A percentile compares a stretch with the other conserved stretches of the same genome.
Conservation (phyloP, 2,888 invertebrate species). For the Meghimatium bilineatum region DNA sequence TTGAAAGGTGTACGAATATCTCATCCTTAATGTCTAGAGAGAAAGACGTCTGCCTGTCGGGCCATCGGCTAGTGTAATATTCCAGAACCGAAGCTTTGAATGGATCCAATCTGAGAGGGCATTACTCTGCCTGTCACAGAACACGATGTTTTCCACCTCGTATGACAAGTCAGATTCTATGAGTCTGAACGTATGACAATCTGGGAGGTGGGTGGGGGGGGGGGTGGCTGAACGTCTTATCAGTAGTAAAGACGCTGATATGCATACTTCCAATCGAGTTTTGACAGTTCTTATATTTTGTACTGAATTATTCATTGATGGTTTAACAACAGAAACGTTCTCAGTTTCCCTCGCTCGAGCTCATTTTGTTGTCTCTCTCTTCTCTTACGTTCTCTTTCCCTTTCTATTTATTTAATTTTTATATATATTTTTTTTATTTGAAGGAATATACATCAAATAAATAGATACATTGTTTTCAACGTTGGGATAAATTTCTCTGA, state of each 20-base stretch:
- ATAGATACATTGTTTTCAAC: too few relatives aligned
- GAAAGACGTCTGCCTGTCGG: background rate
- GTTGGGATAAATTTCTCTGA: too few relatives aligned
- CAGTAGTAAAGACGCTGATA: conserved; percentile 25
- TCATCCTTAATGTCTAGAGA: background rate
- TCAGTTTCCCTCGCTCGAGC: background rate
- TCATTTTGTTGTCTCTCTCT: background rate
- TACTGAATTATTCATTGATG: conserved; percentile 22
- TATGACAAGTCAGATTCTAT: background rate
- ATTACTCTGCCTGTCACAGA: conserved; percentile 20
- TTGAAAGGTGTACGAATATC: background rate
- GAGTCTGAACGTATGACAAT: background rate
- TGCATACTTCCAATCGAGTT: conserved; percentile 15
- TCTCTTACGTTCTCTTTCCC: background rate
- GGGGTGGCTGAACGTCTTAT: background rate
- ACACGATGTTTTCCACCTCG: background rate
- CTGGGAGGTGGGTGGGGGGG: background rate
- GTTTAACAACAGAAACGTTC: background rate
- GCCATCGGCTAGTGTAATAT: background rate
- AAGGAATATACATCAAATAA: too few relatives aligned
- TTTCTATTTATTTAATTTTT: too few relatives aligned
- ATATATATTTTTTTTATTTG: too few relatives aligned
- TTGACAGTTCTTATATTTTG: background rate
- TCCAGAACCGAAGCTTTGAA: background rate
- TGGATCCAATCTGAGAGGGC: conserved; percentile 6